Conservation (phyloP, 2,888 invertebrate genomes). For the Sarcophaga variegata region DNA sequence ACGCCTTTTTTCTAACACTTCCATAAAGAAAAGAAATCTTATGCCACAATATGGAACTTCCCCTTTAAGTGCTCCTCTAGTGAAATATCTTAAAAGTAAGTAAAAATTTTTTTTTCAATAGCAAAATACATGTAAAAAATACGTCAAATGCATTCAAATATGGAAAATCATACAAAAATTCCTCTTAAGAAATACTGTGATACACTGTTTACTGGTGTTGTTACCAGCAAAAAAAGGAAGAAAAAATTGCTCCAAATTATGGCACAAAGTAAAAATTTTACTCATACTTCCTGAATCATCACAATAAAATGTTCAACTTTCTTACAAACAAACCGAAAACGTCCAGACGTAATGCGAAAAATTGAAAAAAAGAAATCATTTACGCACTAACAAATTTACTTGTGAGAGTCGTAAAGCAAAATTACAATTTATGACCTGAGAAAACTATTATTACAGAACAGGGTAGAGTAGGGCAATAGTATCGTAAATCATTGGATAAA, state of each 20-base stretch:
- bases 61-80: too few relatives aligned
- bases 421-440: conserved; percentile 58
- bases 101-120: too few relatives aligned
- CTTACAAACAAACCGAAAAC: not conserved
- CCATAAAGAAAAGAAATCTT: too few relatives aligned
- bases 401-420: not conserved
- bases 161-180: conserved; percentile 37
- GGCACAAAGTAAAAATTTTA: conserved; percentile 23
- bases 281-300: not conserved
- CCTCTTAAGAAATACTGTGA: not conserved
- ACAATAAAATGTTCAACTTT: not conserved
- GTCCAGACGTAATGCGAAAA: not conserved
- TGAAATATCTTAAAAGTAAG: too few relatives aligned
- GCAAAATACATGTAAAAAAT: too few relatives aligned
- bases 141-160: conserved; percentile 24
- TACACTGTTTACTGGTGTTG: too few relatives aligned
- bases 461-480: not conserved
- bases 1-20: too few relatives aligned
- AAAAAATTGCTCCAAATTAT: conserved; percentile 32
- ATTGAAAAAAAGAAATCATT: conserved; percentile 21
- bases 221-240: not conserved
- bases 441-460: conserved; percentile 43
- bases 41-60: too few relatives aligned
- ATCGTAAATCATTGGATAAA: conserved; percentile 47
- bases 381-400: conserved; percentile 51